These are phyloP conservation scores for Vicugna pacos DNA, from an alignment of 2,113 vertebrate species.

Conservation along the genomic window DNA sequence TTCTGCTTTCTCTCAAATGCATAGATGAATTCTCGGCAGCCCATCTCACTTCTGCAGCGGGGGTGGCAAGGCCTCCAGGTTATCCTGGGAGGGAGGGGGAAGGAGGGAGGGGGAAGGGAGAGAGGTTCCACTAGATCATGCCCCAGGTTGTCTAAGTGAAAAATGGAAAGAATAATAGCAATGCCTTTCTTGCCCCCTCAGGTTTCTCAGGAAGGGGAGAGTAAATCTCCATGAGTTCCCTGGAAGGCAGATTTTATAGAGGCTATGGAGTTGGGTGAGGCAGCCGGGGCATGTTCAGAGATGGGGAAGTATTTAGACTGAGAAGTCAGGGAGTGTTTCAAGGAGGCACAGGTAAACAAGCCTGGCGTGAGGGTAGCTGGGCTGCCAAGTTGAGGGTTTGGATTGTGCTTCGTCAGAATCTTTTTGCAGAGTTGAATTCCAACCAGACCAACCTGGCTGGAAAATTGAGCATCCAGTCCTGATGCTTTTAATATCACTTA, in stretches of 20 bases:
- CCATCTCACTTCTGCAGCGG: background rate
- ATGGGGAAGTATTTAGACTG: background rate
- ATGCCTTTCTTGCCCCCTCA: slow-evolving; percentile 43
- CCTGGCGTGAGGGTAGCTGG: background rate
- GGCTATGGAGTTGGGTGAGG: background rate
- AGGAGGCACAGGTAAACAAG: background rate
- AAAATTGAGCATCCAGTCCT: background rate
- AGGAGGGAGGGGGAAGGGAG: background rate
- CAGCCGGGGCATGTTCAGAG: background rate
- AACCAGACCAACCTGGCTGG: background rate
- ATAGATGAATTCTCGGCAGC: background rate
- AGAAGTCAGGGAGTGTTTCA: background rate
- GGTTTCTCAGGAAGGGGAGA: background rate
- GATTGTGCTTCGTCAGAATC: background rate
- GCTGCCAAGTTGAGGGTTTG: background rate
- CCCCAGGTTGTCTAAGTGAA: slow-evolving; percentile 56
- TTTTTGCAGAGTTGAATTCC: background rate
- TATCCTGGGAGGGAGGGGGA: background rate
- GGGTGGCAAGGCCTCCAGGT: background rate
- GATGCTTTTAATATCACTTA: background rate
- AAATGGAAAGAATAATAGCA: slow-evolving; percentile 66
- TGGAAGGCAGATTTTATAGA: slow-evolving; percentile 58
- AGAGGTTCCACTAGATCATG: slow-evolving; percentile 37
- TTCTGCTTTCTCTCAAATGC: background rate
- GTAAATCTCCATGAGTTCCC: slow-evolving; percentile 44